phyloP scores from a whole-genome alignment of 2,888 invertebrate species.

The Caenorhabditis angaria region DNA sequence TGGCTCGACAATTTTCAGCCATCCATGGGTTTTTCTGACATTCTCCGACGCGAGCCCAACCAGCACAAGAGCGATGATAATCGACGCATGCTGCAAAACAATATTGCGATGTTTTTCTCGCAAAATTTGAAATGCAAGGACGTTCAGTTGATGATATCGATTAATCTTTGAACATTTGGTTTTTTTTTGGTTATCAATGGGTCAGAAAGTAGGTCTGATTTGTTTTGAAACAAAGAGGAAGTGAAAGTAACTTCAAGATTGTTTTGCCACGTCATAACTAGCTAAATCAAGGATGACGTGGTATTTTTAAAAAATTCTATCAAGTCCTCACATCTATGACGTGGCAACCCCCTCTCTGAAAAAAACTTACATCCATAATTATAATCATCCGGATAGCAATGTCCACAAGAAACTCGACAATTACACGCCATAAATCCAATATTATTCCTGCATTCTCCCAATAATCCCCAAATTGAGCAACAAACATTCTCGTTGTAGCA shows the following conservation, averaged over 20 bases:
- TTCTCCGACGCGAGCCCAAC: constrained; percentile 62
- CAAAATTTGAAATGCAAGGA: background rate
- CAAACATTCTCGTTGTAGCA: constrained; percentile 70
- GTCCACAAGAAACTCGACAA: constrained; percentile 69
- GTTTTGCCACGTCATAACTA: too few relatives aligned
- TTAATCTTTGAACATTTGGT: background rate
- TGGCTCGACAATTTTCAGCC: constrained; percentile 62
- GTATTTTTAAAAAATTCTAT: background rate
- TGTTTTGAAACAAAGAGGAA: too few relatives aligned
- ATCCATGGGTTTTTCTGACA: constrained; percentile 67
- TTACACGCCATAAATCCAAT: constrained; percentile 69
- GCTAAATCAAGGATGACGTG: background rate
- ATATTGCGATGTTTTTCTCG: background rate
- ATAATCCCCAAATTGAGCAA: constrained; percentile 59
- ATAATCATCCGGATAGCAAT: constrained; percentile 66
- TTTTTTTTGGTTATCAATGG: too few relatives aligned
- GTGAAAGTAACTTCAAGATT: too few relatives aligned
- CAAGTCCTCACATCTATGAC: background rate
- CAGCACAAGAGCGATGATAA: constrained; percentile 56
- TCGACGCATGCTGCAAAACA: constrained; percentile 54
- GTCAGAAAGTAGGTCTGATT: too few relatives aligned
- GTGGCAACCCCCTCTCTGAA: background rate
- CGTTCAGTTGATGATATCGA: too few relatives aligned
- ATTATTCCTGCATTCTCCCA: constrained; percentile 56
- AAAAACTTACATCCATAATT: constrained; percentile 56